phyloP scores from a whole-genome alignment of 1,140 invertebrate genomes.

The Varroa destructor region DNA sequence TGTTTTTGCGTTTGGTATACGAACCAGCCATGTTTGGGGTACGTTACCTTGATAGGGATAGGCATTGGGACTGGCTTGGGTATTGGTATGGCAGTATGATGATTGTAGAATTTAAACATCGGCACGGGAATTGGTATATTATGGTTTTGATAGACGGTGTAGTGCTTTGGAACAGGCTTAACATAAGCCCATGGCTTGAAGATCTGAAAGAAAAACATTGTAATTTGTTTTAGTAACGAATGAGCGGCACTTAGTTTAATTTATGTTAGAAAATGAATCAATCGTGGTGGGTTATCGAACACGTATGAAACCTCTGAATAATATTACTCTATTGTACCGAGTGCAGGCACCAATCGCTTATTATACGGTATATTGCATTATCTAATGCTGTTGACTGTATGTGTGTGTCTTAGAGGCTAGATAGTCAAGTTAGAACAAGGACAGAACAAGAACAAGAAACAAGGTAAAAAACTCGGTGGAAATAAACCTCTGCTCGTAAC shows the following conservation, averaged over 20 bases:
- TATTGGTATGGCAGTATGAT: slow-evolving; percentile 22
- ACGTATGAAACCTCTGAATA: neutral
- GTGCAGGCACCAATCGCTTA: no score
- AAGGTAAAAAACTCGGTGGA: no score
- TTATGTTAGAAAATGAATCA: neutral
- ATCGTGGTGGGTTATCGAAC: neutral
- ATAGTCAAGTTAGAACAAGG: no score
- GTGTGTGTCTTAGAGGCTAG: no score
- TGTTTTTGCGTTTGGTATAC: no score
- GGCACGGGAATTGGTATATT: slow-evolving; percentile 23
- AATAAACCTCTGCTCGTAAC: no score
- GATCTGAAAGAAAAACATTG: neutral
- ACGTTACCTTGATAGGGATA: slow-evolving; percentile 7
- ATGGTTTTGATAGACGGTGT: slow-evolving; percentile 25
- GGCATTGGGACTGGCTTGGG: slow-evolving; percentile 21
- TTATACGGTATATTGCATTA: no score
- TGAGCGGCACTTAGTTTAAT: neutral
- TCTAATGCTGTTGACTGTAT: no score
- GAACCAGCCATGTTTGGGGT: no score
- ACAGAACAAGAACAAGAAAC: no score
- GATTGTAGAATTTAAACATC: slow-evolving; percentile 27
- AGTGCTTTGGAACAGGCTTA: slow-evolving; percentile 22
- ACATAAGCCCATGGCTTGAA: slow-evolving; percentile 26
- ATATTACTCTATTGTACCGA: neutral
- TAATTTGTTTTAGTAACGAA: neutral